phyloP scores from a whole-genome alignment of 1,140 invertebrate species.

The Apis mellifera region Amel_HAv3.1 CM009936.2:17678001-17678500 shows the following conservation, averaged over 20 bases:
- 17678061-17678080: neutral
- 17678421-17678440: constrained; percentile 48
- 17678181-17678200: no score
- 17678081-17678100: neutral
- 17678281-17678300: neutral
- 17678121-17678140: no score
- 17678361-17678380: constrained; percentile 60
- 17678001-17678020: constrained; percentile 38
- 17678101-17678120: no score
- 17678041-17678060: neutral
- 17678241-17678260: no score
- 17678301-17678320: constrained; percentile 47
- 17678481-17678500: constrained; percentile 70
- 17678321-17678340: constrained; percentile 70
- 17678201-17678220: no score
- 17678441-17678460: constrained; percentile 53
- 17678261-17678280: neutral
- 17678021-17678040: neutral
- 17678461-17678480: constrained; percentile 74
- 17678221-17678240: no score
- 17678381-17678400: constrained; percentile 26
- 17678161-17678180: no score
- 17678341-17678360: constrained; percentile 78
- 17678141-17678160: no score
- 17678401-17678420: constrained; percentile 38